Evolutionary conservation across 2,797 vertebrate species (phyloP), one percentile per base, ranked within the genome.

Genomic region (Peromyscus melanophrys): DNA sequence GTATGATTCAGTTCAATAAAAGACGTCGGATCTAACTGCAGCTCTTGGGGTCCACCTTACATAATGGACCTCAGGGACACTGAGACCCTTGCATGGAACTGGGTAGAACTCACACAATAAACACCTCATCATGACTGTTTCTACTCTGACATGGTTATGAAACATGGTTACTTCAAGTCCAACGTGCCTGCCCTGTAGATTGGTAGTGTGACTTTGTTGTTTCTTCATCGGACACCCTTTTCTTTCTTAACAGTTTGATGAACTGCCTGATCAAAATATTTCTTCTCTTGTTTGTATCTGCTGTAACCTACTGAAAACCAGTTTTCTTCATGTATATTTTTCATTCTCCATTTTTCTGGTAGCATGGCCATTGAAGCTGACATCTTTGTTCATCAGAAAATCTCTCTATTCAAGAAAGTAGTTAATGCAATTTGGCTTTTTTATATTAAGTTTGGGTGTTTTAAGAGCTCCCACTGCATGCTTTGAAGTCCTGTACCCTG

Each of bases 21-120:
- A 81, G 37, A 59, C 14, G 21, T 31, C 82, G 1, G 0, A 0
- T 77, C 4, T 77, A 29, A 52, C 31, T 21, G 76, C 1, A 59
- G 61, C 3, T 16, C 46, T 34, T 76, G 7, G 71, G 2, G 16
- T 55, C 17, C 4, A 17, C 55, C 5, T 23, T 69, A 4, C 61
- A 3, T 46, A n/a, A n/a, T 78, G 0, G 9, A 2, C 19, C 73
- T 5, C 55, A 49, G 25, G 5, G 12, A 69, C 0, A 86, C 5
- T 16, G 43, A 17, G 13, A 52, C 5, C 31, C 49, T 65, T 63
- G 6, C 5, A 17, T 49, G 21, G 55, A 55, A 61, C 61, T 34
- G 8, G n/a, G 4, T 40, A 2, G 4, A 71, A 17, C 71, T 52
- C n/a, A 57, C 14, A n/a, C 29, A 19, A 25, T 69, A 59, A 83